Percentiles rank a stretch among this genome's conserved stretches.
These are phyloP conservation scores for Hirtodrosophila cameraria DNA, from an alignment of 2,888 invertebrate genomes.

Conservation along the genomic window DNA sequence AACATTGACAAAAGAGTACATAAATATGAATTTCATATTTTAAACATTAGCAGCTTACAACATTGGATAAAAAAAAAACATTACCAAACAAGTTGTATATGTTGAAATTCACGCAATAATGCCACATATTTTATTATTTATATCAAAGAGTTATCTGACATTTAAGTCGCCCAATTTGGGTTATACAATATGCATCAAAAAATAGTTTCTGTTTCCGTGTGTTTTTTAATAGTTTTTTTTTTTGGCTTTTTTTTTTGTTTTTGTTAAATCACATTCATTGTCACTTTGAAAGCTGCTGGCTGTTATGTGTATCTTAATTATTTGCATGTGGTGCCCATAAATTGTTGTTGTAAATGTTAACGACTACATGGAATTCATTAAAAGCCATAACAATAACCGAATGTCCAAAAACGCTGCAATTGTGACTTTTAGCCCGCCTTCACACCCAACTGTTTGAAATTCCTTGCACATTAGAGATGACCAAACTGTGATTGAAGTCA, in stretches of 20 bases:
- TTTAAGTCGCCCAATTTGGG: background rate
- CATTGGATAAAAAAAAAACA: too few species aligned
- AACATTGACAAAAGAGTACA: too few species aligned
- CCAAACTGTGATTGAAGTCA: too few species aligned
- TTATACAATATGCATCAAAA: too few species aligned
- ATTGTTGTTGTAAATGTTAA: slow-evolving; percentile 47
- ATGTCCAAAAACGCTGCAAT: slow-evolving; percentile 41
- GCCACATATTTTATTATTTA: background rate
- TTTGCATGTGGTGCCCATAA: slow-evolving; percentile 42
- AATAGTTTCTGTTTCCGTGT: too few species aligned
- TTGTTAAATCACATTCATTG: slow-evolving; percentile 46
- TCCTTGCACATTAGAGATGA: background rate
- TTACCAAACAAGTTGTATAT: too few species aligned
- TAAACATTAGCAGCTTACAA: too few species aligned
- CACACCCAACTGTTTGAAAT: slow-evolving; percentile 13
- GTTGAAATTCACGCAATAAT: too few species aligned
- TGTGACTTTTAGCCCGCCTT: slow-evolving; percentile 6
- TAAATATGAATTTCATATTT: too few species aligned
- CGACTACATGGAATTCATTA: slow-evolving; percentile 52
- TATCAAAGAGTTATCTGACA: background rate
- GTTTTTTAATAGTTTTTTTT: too few species aligned
- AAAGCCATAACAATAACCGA: slow-evolving; percentile 57
- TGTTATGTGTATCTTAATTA: slow-evolving; percentile 57
- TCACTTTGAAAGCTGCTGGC: slow-evolving; percentile 29
- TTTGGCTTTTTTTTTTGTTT: slow-evolving; percentile 1